phyloP scores from a whole-genome alignment of 2,888 invertebrate species.

The Apamea monoglypha region DNA sequence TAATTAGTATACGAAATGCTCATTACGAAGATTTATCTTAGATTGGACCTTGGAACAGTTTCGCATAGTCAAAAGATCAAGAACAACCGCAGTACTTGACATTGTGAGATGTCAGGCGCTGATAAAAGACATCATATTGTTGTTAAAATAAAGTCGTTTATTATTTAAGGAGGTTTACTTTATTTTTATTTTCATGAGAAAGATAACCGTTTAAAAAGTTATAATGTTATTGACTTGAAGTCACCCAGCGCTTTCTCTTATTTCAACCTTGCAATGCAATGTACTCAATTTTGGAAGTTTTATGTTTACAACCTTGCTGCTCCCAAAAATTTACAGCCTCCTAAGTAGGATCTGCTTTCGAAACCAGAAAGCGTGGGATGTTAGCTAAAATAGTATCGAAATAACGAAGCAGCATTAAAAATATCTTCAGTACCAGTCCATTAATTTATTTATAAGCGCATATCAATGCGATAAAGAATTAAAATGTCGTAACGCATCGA shows the following conservation, averaged over 20 bases:
- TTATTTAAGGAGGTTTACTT: background rate
- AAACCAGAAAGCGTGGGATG: slow-evolving; percentile 59
- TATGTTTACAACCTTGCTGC: slow-evolving; percentile 31
- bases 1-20: slow-evolving; percentile 29
- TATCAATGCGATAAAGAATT: slow-evolving; percentile 41
- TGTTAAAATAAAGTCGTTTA: background rate
- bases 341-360: slow-evolving; percentile 49
- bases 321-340: slow-evolving; percentile 39
- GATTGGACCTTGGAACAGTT: slow-evolving; percentile 71
- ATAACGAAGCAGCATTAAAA: slow-evolving; percentile 27
- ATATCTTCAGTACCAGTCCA: slow-evolving; percentile 11
- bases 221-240: slow-evolving; percentile 17
- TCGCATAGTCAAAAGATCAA: slow-evolving; percentile 74
- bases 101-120: slow-evolving; percentile 48
- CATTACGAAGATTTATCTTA: slow-evolving; percentile 45
- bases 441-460: slow-evolving; percentile 34
- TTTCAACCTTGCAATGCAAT: slow-evolving; percentile 36
- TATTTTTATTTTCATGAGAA: slow-evolving; percentile 12
- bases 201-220: slow-evolving; percentile 13
- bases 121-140: slow-evolving; percentile 42
- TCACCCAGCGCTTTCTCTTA: slow-evolving; percentile 36
- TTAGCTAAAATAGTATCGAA: slow-evolving; percentile 41
- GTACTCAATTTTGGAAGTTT: slow-evolving; percentile 30
- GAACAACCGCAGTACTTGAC: slow-evolving; percentile 60
- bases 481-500: slow-evolving; percentile 42